phyloP scores from a whole-genome alignment of 30 jellyfish, hydroid and myxozoan species.

The Mastigias papua region DNA sequence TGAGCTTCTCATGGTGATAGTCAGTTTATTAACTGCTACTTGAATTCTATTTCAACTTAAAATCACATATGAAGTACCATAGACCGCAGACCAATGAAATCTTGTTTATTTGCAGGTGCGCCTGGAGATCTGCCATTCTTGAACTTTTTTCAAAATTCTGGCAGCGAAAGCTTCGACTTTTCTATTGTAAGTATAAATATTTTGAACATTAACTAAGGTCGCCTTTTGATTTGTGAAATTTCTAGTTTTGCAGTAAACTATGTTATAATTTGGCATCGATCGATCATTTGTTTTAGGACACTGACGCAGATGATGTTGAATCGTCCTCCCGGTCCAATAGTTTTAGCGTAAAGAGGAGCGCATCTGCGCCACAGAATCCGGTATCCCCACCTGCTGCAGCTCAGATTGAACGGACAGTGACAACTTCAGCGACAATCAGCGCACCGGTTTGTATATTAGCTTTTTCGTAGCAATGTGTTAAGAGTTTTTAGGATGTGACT shows the following conservation, averaged over 20 bases:
- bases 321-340: constrained; percentile 52
- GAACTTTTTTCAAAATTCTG: constrained; percentile 66
- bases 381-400: constrained; percentile 49
- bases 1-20: no score
- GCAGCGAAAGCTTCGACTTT: constrained; percentile 47
- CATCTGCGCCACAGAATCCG: constrained; percentile 31
- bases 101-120: constrained; percentile 63
- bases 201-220: no score
- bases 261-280: no score
- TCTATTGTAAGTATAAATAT: constrained; percentile 66
- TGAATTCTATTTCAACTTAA: no score
- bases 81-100: no score
- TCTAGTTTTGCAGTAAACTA: no score
- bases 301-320: constrained; percentile 36
- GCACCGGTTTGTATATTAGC: constrained; percentile 32
- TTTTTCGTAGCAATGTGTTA: background rate
- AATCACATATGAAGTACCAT: no score
- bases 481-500: background rate
- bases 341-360: constrained; percentile 36
- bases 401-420: constrained; percentile 25
- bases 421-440: constrained; percentile 15
- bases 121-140: constrained; percentile 64
- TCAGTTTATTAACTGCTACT: no score
- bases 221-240: no score
- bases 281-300: background rate